Conservation (phyloP, 1,140 invertebrate genomes). For the Caerostris darwini region DNA sequence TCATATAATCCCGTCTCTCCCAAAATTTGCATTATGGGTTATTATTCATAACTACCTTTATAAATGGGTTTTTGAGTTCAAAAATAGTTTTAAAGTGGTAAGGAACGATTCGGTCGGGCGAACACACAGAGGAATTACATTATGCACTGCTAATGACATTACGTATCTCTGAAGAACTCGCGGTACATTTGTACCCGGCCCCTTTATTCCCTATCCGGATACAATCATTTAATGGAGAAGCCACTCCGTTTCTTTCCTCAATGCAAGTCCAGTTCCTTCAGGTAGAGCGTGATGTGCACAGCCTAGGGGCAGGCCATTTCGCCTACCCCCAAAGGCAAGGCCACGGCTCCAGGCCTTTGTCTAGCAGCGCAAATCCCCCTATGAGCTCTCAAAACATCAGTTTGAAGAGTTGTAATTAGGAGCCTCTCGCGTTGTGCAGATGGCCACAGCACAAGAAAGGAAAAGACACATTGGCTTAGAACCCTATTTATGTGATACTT, state of each 20-base stretch:
- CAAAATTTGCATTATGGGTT: no score
- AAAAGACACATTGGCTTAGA: conserved; percentile 25
- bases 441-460: conserved; percentile 2
- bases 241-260: conserved; percentile 36
- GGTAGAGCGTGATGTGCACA: conserved; percentile 57
- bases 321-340: conserved; percentile 76
- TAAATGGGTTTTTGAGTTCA: no score
- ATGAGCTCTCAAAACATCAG: conserved; percentile 21
- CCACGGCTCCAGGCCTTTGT: conserved; percentile 71
- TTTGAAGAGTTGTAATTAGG: conserved; percentile 57
- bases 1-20: no score
- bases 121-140: background rate
- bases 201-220: conserved; percentile 65
- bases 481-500: conserved; percentile 1
- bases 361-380: conserved; percentile 35
- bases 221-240: conserved; percentile 65
- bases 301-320: conserved; percentile 66
- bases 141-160: background rate
- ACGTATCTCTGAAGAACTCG: background rate
- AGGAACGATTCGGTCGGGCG: no score
- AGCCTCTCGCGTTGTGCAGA: conserved; percentile 27
- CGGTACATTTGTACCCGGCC: background rate
- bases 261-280: conserved; percentile 40
- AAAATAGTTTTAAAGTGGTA: no score
- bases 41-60: no score